Percentiles rank a stretch among this genome's conserved stretches.
Conservation (phyloP, 1,140 invertebrate genomes). For the Adelges cooleyi region DNA sequence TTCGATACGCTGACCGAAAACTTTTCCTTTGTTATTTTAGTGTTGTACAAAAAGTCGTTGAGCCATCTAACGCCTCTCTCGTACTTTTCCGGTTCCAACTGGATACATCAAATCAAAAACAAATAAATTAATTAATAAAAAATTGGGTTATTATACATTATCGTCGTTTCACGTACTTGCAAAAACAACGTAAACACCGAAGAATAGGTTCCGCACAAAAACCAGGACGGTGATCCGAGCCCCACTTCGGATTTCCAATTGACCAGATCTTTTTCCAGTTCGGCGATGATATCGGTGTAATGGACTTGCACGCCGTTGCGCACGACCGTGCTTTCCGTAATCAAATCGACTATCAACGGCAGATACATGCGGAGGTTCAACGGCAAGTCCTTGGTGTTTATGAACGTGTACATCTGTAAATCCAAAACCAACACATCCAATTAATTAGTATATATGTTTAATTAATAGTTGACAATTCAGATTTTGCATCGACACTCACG, state of each 20-base stretch:
- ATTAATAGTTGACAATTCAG: neutral
- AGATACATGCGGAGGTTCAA: conserved; percentile 53
- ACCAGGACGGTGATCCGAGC: conserved; percentile 42
- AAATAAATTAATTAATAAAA: neutral
- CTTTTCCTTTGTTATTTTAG: conserved; percentile 57
- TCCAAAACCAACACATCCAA: neutral
- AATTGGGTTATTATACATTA: neutral
- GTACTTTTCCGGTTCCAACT: conserved; percentile 68
- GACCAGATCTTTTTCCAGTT: conserved; percentile 62
- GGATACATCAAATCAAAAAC: conserved; percentile 32
- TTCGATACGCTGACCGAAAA: conserved; percentile 63
- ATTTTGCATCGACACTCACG: too few species aligned
- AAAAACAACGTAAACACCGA: conserved; percentile 46
- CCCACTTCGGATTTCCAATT: conserved; percentile 48
- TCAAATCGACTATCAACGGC: conserved; percentile 54
- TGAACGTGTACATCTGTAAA: conserved; percentile 50
- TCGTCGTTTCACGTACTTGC: conserved; percentile 43
- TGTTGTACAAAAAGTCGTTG: conserved; percentile 58
- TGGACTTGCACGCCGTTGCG: conserved; percentile 47
- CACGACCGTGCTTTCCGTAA: conserved; percentile 54
- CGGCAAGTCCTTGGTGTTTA: conserved; percentile 58
- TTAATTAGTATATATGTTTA: neutral
- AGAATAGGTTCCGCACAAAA: conserved; percentile 52
- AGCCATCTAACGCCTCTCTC: conserved; percentile 62
- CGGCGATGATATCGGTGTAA: conserved; percentile 61